Percentiles rank a stretch among this genome's conserved stretches.
Evolutionary conservation across 2,797 vertebrate species (phyloP).

Genomic region (Etheostoma nigrum): DNA sequence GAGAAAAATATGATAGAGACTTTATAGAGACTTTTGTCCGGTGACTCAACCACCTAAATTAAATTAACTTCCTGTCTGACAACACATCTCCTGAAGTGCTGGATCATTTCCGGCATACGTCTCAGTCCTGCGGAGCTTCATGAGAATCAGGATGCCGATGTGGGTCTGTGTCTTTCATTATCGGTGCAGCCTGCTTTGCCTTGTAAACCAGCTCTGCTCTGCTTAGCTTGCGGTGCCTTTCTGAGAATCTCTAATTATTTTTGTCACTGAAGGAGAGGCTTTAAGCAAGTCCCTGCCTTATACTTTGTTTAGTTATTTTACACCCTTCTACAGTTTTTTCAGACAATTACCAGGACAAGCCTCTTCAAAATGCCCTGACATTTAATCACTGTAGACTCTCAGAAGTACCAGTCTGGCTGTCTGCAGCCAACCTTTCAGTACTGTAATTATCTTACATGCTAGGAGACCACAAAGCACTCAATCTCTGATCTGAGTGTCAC

Average conservation of each 20-base stretch:
- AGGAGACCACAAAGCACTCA: conserved; percentile 45
- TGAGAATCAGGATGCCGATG: not conserved
- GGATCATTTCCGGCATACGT: not conserved
- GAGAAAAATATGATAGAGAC: not conserved
- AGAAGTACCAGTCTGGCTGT: conserved; percentile 62
- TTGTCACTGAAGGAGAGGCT: conserved; percentile 35
- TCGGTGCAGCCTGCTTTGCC: conserved; percentile 35
- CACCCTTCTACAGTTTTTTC: conserved; percentile 45
- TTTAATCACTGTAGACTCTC: conserved; percentile 75
- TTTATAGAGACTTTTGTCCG: too few species aligned
- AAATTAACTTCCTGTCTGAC: conserved; percentile 20
- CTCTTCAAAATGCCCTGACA: conserved; percentile 68
- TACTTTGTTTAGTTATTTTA: conserved; percentile 54
- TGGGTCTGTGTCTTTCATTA: conserved; percentile 6
- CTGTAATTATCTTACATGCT: conserved; percentile 66
- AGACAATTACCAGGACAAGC: conserved; percentile 68
- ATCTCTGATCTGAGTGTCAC: conserved; percentile 36
- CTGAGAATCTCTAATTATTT: conserved; percentile 48
- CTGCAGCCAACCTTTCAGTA: conserved; percentile 60
- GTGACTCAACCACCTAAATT: conserved; percentile 1
- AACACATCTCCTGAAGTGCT: conserved; percentile 10
- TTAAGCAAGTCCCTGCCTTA: conserved; percentile 44
- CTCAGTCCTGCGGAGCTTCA: conserved; percentile 5
- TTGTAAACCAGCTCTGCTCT: conserved; percentile 35
- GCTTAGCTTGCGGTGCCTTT: conserved; percentile 9